Evolutionary conservation across 2,888 invertebrate genomes (phyloP).

Genomic region (Cephus nigrinus): DNA sequence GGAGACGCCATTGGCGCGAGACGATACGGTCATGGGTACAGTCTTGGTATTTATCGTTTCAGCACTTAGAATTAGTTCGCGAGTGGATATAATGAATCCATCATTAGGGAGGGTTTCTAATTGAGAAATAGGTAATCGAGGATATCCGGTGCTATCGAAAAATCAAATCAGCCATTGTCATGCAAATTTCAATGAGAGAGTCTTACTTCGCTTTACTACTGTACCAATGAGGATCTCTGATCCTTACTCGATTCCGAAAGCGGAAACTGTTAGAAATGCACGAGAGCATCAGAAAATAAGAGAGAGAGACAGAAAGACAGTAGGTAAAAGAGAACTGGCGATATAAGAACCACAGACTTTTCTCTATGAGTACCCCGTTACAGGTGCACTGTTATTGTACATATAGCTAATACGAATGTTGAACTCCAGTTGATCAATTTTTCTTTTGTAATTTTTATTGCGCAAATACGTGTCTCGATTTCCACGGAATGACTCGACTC

Average conservation of each 20-base stretch:
- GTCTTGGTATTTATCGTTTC: background rate
- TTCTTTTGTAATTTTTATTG: background rate
- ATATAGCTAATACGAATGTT: no score
- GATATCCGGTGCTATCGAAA: background rate
- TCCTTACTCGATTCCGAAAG: background rate
- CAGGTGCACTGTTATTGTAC: no score
- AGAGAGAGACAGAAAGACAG: background rate
- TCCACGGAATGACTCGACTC: background rate
- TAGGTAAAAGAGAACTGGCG: background rate
- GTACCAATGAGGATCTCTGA: background rate
- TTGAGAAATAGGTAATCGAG: background rate
- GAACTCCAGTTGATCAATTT: no score
- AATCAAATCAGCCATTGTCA: conserved; percentile 43
- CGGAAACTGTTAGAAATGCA: background rate
- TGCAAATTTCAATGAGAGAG: conserved; percentile 44
- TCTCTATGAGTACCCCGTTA: background rate
- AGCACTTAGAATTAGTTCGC: background rate
- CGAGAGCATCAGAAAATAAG: background rate
- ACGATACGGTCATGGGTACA: background rate
- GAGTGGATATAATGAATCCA: background rate
- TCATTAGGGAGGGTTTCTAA: background rate
- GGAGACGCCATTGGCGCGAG: background rate
- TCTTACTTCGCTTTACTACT: background rate
- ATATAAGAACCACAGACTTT: background rate
- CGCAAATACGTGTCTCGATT: background rate